Conservation (phyloP, 1,140 invertebrate genomes). For the Aleiodes sp. region DNA sequence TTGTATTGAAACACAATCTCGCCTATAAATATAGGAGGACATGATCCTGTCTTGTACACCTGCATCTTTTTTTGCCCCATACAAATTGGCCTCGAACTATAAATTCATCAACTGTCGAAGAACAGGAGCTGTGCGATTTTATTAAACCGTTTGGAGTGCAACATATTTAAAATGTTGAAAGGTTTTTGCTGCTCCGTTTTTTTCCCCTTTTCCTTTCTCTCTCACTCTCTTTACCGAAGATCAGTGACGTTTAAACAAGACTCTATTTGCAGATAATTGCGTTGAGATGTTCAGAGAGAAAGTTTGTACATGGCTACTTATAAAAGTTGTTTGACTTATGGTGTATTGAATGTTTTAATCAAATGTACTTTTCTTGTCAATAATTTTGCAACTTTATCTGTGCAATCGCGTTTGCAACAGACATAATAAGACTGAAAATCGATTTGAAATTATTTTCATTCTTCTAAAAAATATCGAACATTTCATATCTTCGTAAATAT, state of each 20-base stretch:
- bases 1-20: neutral
- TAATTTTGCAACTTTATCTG: neutral
- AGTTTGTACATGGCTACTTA: neutral
- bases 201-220: neutral
- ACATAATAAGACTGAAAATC: too few species aligned
- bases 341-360: neutral
- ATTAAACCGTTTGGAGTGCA: neutral
- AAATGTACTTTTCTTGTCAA: neutral
- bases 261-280: conserved; percentile 3
- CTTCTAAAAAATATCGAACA: too few species aligned
- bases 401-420: too few species aligned
- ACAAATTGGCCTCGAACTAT: neutral
- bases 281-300: neutral
- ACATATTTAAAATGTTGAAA: neutral
- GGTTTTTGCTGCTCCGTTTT: neutral
- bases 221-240: neutral
- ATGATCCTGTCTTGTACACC: neutral
- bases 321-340: conserved; percentile 1
- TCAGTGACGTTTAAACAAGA: conserved; percentile 5
- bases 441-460: too few species aligned
- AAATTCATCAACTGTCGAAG: conserved; percentile 18
- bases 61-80: neutral
- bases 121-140: neutral
- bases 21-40: neutral
- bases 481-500: too few species aligned